These are phyloP conservation scores for Philereme vetulata DNA, from an alignment of 2,888 invertebrate genomes.

Conservation along the genomic window DNA sequence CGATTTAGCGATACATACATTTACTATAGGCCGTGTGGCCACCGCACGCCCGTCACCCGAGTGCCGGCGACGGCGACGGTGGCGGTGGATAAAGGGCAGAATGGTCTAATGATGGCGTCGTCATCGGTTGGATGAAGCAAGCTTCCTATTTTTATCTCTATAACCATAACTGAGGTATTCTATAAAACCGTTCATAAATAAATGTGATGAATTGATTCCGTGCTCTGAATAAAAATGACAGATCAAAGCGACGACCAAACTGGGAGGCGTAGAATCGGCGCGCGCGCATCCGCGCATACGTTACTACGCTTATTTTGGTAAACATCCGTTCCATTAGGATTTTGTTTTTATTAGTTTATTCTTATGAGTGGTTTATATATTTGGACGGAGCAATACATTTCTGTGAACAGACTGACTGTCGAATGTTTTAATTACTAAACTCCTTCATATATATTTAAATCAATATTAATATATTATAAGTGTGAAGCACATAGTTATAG, in stretches of 20 bases:
- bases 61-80: too few relatives aligned
- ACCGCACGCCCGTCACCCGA: too few relatives aligned
- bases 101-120: too few relatives aligned
- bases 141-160: too few relatives aligned
- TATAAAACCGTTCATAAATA: conserved; percentile 3
- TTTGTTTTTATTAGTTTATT: conserved; percentile 27
- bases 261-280: conserved; percentile 5
- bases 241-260: conserved; percentile 27
- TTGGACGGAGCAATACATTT: conserved; percentile 4
- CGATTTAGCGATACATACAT: too few relatives aligned
- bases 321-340: conserved; percentile 37
- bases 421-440: background rate
- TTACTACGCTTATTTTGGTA: conserved; percentile 38
- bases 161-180: too few relatives aligned
- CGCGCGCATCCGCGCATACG: conserved; percentile 35
- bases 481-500: too few relatives aligned
- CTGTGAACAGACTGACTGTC: conserved; percentile 2
- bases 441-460: too few relatives aligned
- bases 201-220: conserved; percentile 10
- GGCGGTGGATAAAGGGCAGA: too few relatives aligned
- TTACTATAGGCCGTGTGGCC: too few relatives aligned
- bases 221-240: conserved; percentile 21
- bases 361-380: conserved; percentile 28
- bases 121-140: too few relatives aligned
- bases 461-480: too few relatives aligned